Evolutionary conservation across 1,140 invertebrate species (phyloP).

Genomic region (Heliconius congener): DNA sequence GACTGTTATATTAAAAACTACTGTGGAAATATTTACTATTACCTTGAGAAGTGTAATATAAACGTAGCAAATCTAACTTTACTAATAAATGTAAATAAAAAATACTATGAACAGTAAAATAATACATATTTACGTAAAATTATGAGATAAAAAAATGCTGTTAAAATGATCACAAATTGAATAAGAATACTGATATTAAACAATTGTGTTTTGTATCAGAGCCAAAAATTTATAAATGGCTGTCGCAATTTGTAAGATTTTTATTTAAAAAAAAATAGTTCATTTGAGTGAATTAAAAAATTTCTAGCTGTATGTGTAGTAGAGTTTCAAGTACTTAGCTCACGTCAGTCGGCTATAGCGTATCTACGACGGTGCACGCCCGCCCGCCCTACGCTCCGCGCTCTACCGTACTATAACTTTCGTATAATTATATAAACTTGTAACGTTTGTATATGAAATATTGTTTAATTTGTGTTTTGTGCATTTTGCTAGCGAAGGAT

Average conservation of each 20-base stretch:
- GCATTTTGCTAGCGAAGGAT: conserved; percentile 14
- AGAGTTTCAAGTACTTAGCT: conserved; percentile 14
- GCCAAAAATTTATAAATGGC: conserved; percentile 33
- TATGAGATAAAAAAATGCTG: not conserved
- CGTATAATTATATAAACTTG: conserved; percentile 16
- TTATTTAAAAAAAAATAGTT: conserved; percentile 20
- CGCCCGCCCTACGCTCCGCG: conserved; percentile 36
- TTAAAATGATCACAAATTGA: not conserved
- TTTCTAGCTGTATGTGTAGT: conserved; percentile 23
- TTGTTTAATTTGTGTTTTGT: not conserved
- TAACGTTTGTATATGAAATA: not conserved
- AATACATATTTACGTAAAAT: too few relatives aligned
- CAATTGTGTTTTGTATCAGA: conserved; percentile 1
- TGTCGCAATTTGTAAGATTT: conserved; percentile 32
- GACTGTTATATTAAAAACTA: too few relatives aligned
- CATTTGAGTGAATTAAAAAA: conserved; percentile 25
- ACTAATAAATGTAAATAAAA: not conserved
- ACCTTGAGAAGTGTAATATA: too few relatives aligned
- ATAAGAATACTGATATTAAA: not conserved
- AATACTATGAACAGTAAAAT: not conserved
- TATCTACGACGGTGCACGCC: conserved; percentile 35
- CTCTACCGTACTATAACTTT: conserved; percentile 10
- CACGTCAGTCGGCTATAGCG: conserved; percentile 31
- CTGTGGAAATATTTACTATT: too few relatives aligned
- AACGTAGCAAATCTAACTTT: too few relatives aligned